Evolutionary conservation across 2,888 invertebrate genomes (phyloP), one percentile per base, ranked within the genome.

Genomic region (Drosophila conformis): DNA sequence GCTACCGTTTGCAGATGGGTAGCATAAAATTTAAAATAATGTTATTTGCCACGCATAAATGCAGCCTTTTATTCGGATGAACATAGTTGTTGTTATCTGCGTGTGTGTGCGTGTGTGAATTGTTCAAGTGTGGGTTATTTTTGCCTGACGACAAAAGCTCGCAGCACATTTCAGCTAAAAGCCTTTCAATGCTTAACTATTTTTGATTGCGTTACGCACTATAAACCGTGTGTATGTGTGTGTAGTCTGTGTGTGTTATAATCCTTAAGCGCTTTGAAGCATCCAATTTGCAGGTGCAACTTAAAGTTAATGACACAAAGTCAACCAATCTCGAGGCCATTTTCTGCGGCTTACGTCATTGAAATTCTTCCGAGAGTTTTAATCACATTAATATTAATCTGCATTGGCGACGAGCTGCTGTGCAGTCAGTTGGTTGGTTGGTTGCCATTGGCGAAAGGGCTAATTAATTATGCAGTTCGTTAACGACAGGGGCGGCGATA

Each of bases 121-220:
- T 11, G 15, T 27, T 33, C 38, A 8, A 13, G 21, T n/a, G 25
- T 48, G 31, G n/a, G 53, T 13, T 31, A 27, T 61, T 87, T 81
- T 82, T 70, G 68, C 64, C 69, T 74, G 70, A 70, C 66, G 64
- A 52, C 54, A 57, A 38, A 6, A 67, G 71, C 68, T 71, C 64
- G 53, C 54, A 61, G 69, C 69, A 69, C 73, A 75, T 78, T 85
- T 83, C 63, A 69, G 83, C 78, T 90, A 86, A 87, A 88, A 87
- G 90, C 83, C 76, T 88, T 87, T 79, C 83, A 86, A 74, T 88
- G 90, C 82, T 83, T 78, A 87, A 85, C 87, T 83, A 83, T 83
- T 85, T 85, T 75, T 83, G 71, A 88, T 81, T 71, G 73, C 78
- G 76, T 73, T 79, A 89, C 86, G 87, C 86, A 78, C 88, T 81